Percentiles rank a stretch among this genome's conserved stretches.
These are phyloP conservation scores for Laticauda colubrina DNA, from an alignment of 2,113 vertebrate species.

Conservation along the genomic window DNA sequence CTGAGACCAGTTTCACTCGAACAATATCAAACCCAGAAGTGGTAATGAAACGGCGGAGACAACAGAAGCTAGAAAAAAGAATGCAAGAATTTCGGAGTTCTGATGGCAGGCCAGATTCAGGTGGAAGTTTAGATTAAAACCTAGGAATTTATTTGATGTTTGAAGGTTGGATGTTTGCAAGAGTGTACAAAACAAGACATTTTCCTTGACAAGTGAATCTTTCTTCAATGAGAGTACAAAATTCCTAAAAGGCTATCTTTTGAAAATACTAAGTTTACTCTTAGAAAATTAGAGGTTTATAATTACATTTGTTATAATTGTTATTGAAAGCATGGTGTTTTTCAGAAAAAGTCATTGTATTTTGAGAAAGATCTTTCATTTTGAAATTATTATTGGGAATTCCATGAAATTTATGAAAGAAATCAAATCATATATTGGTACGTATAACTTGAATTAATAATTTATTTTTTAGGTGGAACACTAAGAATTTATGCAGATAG, in stretches of 20 bases:
- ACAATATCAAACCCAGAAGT: conserved; percentile 98
- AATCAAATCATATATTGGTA: background rate
- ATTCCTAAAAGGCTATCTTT: background rate
- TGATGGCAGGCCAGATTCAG: conserved; percentile 93
- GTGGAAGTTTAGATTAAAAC: conserved; percentile 56
- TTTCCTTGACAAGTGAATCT: background rate
- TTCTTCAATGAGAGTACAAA: background rate
- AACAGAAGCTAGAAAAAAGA: conserved; percentile 93
- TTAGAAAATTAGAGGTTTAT: background rate
- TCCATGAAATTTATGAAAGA: background rate
- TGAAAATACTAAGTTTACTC: background rate
- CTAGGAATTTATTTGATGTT: background rate
- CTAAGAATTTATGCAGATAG: conserved; percentile 95
- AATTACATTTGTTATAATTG: background rate
- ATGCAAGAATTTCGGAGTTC: conserved; percentile 97
- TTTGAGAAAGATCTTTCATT: background rate
- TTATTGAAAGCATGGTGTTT: background rate
- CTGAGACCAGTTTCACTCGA: conserved; percentile 96
- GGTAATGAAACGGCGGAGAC: conserved; percentile 94
- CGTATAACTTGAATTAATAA: conserved; percentile 14
- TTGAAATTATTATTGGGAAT: background rate
- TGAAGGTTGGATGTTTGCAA: background rate
- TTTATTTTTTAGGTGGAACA: conserved; percentile 82
- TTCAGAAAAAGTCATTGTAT: background rate
- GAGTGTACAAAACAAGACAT: background rate